Evolutionary conservation across 2,797 vertebrate species (phyloP), one percentile per base, ranked within the genome.

Genomic region (Micromesistius poutassou): DNA sequence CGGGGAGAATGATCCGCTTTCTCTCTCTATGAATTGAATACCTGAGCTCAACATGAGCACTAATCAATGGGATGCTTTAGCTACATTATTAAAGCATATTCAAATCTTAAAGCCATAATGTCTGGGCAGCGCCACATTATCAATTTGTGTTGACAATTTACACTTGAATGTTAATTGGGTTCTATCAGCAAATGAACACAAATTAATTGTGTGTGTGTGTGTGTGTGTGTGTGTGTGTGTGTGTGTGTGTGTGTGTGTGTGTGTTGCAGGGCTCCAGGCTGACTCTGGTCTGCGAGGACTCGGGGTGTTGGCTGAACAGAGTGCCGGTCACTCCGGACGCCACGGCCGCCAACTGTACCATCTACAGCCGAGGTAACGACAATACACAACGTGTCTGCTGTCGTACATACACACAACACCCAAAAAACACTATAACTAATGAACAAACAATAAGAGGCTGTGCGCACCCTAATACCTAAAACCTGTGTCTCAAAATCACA

Each of bases 351-450:
- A 99, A 97, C 82, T 87, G 93, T 0, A 93, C 92, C 77, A 91
- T 99, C 93, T 97, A 95, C 93, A 94, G 94, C 88, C 95, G 92
- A 90, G 96, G 98, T 98, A 73, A 79, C 19, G 4, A 50, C 46
- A 1, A 50, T 4, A 50, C 46, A 5, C 5, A 50, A 19, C 14
- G 50, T 9, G 50, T 62, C 14, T 62, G 19, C 46, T 5, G 5
- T 5, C 46, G 46, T 1, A 6, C 46, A 22, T 22, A 7, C 16
- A 22, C 6, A 7, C 16, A 50, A 10, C 40, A 42, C 9, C 36
- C 14, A 46, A 46, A 46, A 46, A 16, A 46, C 42, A 50, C 46
- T 22, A 12, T 50, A 19, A 6, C 3, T 22, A 19, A 50, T 16
- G 40, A 14, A 13, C 40, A 77, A 46, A 79, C 25, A 8, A 0